Conservation (phyloP, 1,140 invertebrate genomes). For the Apis laboriosa region DNA sequence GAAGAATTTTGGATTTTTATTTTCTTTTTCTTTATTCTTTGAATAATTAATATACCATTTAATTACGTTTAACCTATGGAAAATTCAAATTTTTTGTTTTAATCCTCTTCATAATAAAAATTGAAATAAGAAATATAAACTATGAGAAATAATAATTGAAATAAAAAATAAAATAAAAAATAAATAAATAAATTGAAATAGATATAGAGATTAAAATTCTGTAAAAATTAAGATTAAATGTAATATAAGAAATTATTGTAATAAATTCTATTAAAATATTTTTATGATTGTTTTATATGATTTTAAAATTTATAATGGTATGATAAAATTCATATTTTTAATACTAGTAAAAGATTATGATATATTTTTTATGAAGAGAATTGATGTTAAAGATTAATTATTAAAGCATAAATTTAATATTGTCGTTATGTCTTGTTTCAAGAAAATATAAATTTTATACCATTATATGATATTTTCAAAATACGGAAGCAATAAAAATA, state of each 20-base stretch:
- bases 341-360: no score
- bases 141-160: no score
- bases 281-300: no score
- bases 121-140: no score
- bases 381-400: background rate
- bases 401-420: background rate
- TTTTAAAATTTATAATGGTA: no score
- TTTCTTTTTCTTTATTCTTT: rapidly evolving
- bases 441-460: background rate
- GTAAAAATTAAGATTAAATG: background rate
- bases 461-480: background rate
- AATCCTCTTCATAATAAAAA: background rate
- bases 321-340: no score
- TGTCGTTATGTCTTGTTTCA: background rate
- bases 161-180: no score
- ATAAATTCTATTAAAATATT: no score
- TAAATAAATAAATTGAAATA: no score
- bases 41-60: background rate
- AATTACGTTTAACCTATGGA: background rate
- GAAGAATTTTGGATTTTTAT: no score
- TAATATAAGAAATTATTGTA: background rate
- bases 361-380: background rate
- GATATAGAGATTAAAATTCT: background rate
- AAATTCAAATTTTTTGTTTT: background rate
- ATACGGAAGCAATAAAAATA: background rate